These are phyloP conservation scores for Cochlearius cochlearius DNA, from an alignment of 2,113 vertebrate genomes.

Conservation along the genomic window DNA sequence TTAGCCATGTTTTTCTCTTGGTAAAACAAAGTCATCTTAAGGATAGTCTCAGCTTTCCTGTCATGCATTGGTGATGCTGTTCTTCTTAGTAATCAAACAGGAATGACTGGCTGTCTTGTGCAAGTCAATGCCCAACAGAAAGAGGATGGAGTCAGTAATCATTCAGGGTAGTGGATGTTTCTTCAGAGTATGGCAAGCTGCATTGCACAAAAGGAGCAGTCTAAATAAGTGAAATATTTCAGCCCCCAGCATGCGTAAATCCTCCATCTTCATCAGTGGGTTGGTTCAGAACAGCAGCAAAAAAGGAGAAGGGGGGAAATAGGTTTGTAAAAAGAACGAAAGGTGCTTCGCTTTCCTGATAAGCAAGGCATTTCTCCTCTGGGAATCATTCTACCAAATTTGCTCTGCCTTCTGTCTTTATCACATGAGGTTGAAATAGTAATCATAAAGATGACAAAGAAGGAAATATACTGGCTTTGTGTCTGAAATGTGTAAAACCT, in stretches of 20 bases:
- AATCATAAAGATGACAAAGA: background rate
- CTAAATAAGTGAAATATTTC: background rate
- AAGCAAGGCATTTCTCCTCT: background rate
- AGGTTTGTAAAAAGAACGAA: background rate
- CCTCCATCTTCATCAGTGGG: background rate
- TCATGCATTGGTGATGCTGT: background rate
- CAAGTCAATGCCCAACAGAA: background rate
- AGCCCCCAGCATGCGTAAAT: background rate
- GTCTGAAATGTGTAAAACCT: background rate
- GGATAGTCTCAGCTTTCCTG: background rate
- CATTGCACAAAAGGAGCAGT: constrained; percentile 3
- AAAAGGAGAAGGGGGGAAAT: background rate
- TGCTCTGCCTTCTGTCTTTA: background rate
- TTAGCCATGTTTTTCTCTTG: background rate
- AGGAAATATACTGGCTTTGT: background rate
- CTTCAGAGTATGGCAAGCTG: background rate
- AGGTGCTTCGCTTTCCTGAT: background rate
- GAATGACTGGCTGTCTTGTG: background rate
- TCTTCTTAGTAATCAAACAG: background rate
- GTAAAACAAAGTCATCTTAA: background rate
- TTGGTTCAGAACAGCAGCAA: background rate
- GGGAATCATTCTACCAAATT: background rate
- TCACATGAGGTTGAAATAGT: background rate
- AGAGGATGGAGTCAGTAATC: background rate
- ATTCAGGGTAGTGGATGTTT: background rate